Base-by-base conservation (phyloP, 2,888 invertebrate genomes). In the Cenopis cana region DNA sequence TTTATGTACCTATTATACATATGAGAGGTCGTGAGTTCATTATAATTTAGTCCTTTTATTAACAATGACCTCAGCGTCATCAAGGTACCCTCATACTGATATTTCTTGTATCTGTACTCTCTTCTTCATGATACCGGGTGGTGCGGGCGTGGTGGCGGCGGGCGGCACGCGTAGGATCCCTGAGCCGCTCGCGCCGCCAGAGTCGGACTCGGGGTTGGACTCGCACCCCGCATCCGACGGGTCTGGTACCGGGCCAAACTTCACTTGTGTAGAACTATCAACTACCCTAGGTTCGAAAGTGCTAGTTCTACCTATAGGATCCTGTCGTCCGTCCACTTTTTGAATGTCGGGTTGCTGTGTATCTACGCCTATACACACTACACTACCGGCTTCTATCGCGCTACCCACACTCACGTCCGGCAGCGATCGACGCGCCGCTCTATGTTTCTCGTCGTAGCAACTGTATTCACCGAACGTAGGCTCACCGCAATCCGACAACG, bases 71-170 rank as follows among this genome's bases (percentile, higher is more conserved):
- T 90, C 91, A 68, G 86, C 86, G 80, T 86, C 82, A 80, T 89
- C 88, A 73, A 90, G 86, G 77, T 89, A 92, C 83, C 87, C 93
- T 96, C 95, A 98, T 93, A 98, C 98, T 74, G 97, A 97, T 93
- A 98, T 98, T 90, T 98, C 98, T 90, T 97, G 97, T 87, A 98
- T 98, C 93, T 98, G 98, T 81, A 98, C 98, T 88, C 98, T 95
- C 90, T 98, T 98, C 91, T 98, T 98, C 94, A 96, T 95, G 75
- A 96, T 96, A 70, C 96, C 96, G 10, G 96, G 96, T 0, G 96
- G 96, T 55, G 95, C 95, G 6, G 96, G 95, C 14, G 92, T 89
- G 41, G 91, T 80, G 55, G 87, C 77, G 5, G 88, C 85, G 68
- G 91, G 88, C 0, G 91, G 91, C 41, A 86, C 89, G 52, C 95